Evolutionary conservation across 2,797 vertebrate genomes (phyloP).

Genomic region (Bradypodion pumilum): DNA sequence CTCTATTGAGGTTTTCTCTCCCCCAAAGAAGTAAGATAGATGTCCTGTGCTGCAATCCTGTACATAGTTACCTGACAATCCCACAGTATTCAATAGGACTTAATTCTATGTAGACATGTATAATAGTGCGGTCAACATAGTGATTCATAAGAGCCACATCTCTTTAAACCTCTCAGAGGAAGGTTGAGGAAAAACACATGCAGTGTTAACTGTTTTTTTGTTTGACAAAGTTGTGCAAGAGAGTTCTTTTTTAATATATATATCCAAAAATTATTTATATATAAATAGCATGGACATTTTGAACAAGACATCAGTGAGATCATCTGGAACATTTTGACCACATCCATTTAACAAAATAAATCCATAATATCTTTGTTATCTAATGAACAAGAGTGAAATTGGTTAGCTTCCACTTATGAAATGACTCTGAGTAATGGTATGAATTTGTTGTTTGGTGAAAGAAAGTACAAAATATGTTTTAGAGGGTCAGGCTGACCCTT

Average conservation of each 20-base stretch:
- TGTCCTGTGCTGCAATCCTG: background rate
- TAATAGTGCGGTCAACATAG: background rate
- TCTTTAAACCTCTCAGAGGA: background rate
- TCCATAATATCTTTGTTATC: background rate
- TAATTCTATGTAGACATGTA: background rate
- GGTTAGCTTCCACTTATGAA: background rate
- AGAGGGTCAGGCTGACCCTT: background rate
- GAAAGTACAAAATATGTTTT: background rate
- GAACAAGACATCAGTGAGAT: conserved; percentile 1
- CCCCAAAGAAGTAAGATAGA: background rate
- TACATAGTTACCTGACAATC: background rate
- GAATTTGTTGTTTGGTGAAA: background rate
- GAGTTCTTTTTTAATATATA: too few relatives aligned
- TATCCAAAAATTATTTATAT: too few relatives aligned
- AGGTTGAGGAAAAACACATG: background rate
- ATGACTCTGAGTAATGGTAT: background rate
- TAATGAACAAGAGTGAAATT: background rate
- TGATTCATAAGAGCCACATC: background rate
- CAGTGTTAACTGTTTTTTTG: background rate
- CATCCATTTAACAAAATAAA: background rate
- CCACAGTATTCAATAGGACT: too few relatives aligned
- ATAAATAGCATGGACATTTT: background rate
- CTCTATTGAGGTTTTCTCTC: background rate
- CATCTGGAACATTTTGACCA: background rate
- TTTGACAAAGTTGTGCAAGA: background rate